Evolutionary conservation across 2,797 vertebrate genomes (phyloP).

Genomic region (Poecilia gillii): DNA sequence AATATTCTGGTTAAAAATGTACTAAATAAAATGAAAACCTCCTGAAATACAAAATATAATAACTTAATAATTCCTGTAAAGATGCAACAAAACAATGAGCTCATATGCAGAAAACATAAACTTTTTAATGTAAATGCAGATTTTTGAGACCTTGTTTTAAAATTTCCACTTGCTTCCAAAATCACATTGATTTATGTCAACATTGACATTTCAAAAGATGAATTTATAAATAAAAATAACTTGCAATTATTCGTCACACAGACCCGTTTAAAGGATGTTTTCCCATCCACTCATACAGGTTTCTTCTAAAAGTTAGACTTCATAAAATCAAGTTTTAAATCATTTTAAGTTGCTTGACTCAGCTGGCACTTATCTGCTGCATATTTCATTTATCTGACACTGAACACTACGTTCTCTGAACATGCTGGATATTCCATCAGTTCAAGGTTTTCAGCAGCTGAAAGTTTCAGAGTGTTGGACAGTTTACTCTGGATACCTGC

Average conservation of each 20-base stretch:
- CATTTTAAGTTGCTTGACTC: neutral
- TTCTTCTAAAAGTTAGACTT: neutral
- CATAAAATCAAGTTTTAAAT: constrained; percentile 17
- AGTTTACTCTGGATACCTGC: constrained; percentile 42
- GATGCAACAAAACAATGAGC: neutral
- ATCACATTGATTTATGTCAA: neutral
- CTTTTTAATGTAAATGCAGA: neutral
- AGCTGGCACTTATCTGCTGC: neutral
- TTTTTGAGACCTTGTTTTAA: neutral
- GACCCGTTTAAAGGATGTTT: neutral
- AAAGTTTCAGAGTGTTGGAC: neutral
- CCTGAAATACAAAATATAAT: neutral
- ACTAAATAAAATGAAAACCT: neutral
- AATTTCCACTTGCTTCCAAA: neutral
- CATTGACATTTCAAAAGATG: neutral
- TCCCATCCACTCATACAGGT: neutral
- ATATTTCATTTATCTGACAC: constrained; percentile 3
- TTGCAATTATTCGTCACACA: neutral
- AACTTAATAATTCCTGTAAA: neutral
- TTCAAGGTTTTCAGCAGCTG: constrained; percentile 3
- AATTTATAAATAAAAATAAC: neutral
- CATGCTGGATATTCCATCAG: neutral
- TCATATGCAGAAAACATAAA: neutral
- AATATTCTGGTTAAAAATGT: neutral
- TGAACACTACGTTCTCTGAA: neutral